Evolutionary conservation across 1,140 invertebrate species (phyloP).

Genomic region (Drosophila subobscura): DNA sequence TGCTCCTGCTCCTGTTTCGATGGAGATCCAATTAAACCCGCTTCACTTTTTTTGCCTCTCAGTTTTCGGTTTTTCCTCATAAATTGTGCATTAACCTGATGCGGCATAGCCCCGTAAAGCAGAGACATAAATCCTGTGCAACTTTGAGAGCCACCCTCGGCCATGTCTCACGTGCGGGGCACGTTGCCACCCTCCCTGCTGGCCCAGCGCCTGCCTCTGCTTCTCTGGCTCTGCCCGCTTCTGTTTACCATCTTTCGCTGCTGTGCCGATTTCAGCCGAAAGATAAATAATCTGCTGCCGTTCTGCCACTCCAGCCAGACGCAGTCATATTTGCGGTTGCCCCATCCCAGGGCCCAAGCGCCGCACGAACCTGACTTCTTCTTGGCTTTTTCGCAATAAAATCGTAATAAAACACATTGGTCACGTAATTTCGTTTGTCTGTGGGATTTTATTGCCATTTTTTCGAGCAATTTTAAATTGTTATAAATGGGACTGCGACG

Average conservation of each 20-base stretch:
- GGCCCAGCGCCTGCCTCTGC: constrained; percentile 7
- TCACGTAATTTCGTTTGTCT: constrained; percentile 84
- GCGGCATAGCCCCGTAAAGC: constrained; percentile 61
- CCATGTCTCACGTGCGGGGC: constrained; percentile 60
- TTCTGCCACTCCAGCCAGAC: constrained; percentile 69
- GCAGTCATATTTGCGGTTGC: constrained; percentile 79
- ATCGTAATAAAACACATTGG: constrained; percentile 84
- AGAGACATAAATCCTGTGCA: constrained; percentile 57
- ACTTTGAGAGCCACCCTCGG: constrained; percentile 66
- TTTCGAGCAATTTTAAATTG: constrained; percentile 82
- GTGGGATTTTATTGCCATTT: constrained; percentile 83
- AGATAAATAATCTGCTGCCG: constrained; percentile 75
- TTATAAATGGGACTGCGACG: constrained; percentile 74
- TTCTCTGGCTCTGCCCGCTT: constrained; percentile 14
- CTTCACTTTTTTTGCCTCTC: constrained; percentile 8
- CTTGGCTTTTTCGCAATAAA: constrained; percentile 82
- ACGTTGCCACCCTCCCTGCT: constrained; percentile 29
- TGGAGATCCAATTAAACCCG: constrained; percentile 43
- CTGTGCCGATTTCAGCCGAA: constrained; percentile 78
- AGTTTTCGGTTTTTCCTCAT: constrained; percentile 48
- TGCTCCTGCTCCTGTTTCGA: constrained; percentile 25
- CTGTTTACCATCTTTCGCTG: constrained; percentile 62
- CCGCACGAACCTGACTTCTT: constrained; percentile 64
- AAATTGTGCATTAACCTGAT: constrained; percentile 77
- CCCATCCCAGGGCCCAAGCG: constrained; percentile 2